Evolutionary conservation across 2,113 vertebrate species (phyloP).

Genomic region (Corythornis vintsioides): DNA sequence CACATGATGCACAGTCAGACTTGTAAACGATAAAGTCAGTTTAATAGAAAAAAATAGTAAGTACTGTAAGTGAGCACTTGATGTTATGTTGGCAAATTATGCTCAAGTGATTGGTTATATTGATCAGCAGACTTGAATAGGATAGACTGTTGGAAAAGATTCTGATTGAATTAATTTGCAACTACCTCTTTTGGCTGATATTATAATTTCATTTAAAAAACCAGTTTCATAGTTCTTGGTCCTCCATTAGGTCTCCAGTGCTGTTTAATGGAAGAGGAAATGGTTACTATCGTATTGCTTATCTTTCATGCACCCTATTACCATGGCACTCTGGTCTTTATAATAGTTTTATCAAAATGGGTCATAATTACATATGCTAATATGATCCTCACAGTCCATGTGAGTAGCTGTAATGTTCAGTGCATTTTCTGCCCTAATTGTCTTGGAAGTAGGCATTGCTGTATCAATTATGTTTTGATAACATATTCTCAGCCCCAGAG

Average conservation of each 20-base stretch:
- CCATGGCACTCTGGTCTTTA: background rate
- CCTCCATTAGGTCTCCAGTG: background rate
- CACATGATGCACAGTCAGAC: background rate
- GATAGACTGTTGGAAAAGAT: background rate
- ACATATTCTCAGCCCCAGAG: background rate
- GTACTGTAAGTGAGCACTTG: background rate
- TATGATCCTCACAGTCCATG: background rate
- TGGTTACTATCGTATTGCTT: background rate
- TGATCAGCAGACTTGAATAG: background rate
- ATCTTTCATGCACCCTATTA: background rate
- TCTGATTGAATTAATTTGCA: background rate
- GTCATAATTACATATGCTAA: background rate
- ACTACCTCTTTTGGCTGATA: background rate
- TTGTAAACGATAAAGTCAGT: background rate
- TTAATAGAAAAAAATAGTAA: background rate
- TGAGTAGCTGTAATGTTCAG: background rate
- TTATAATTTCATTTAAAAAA: background rate
- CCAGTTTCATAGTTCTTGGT: background rate
- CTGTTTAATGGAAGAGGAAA: background rate
- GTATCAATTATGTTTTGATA: background rate
- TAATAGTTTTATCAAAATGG: background rate
- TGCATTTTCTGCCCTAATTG: background rate
- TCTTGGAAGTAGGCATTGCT: background rate
- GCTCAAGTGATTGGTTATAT: background rate
- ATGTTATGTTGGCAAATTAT: accelerated